phyloP scores from a whole-genome alignment of 2,888 invertebrate species.

The Ommatoiulus sabulosus region DNA sequence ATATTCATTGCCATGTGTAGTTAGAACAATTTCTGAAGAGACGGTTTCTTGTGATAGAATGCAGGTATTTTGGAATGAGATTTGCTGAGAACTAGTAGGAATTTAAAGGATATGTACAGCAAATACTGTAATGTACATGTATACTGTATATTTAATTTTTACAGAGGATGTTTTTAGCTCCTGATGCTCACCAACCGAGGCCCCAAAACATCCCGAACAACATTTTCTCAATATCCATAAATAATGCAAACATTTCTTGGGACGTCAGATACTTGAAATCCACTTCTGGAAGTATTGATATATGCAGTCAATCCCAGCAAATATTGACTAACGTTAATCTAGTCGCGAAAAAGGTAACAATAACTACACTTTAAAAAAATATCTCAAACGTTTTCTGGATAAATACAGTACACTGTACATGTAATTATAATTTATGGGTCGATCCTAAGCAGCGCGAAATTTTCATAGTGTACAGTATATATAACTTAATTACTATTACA shows the following conservation, averaged over 20 bases:
- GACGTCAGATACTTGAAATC: too few relatives aligned
- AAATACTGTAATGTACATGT: background rate
- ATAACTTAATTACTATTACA: too few relatives aligned
- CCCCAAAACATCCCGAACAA: constrained; percentile 68
- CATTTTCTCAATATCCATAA: constrained; percentile 70
- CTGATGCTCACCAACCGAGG: constrained; percentile 69
- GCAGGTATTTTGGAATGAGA: constrained; percentile 53
- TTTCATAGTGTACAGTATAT: too few relatives aligned
- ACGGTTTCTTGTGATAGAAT: constrained; percentile 55
- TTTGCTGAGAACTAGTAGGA: background rate
- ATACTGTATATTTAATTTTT: background rate
- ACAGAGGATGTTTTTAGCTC: constrained; percentile 61
- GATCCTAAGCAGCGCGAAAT: too few relatives aligned
- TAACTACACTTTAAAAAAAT: too few relatives aligned
- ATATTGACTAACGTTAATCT: constrained; percentile 51
- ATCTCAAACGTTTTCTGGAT: too few relatives aligned
- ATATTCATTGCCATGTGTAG: constrained; percentile 56
- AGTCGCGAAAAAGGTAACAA: constrained; percentile 54
- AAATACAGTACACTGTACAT: too few relatives aligned
- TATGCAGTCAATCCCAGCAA: background rate
- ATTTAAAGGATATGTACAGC: background rate
- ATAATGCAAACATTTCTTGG: constrained; percentile 71
- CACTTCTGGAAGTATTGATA: constrained; percentile 21
- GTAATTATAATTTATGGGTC: too few relatives aligned
- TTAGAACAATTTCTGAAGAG: constrained; percentile 56